These are phyloP conservation scores for Paramisgurnus dabryanus DNA, from an alignment of 2,113 vertebrate genomes.

Conservation along the genomic window DNA sequence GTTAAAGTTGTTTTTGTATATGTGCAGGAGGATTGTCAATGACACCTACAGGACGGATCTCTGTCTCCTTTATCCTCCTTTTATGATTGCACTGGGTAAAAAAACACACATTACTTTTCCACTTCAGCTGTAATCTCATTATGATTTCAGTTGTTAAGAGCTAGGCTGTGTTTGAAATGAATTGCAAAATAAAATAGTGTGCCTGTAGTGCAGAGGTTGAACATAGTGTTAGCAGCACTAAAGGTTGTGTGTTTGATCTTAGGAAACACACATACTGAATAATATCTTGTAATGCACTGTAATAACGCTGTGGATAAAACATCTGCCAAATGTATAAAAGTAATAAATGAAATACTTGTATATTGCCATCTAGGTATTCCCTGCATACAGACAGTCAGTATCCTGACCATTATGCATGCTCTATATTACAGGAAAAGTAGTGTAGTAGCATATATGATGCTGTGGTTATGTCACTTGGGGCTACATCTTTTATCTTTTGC, in stretches of 20 bases:
- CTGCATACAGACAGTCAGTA: not conserved
- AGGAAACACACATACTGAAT: too few relatives aligned
- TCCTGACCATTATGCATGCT: not conserved
- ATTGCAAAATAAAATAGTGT: too few relatives aligned
- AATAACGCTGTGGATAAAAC: too few relatives aligned
- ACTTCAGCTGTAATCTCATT: not conserved
- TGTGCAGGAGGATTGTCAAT: constrained; percentile 95
- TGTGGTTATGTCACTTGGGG: not conserved
- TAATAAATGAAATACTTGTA: too few relatives aligned
- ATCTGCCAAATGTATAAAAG: too few relatives aligned
- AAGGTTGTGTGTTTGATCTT: too few relatives aligned
- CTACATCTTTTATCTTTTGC: not conserved
- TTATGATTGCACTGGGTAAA: constrained; percentile 98
- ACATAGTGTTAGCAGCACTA: too few relatives aligned
- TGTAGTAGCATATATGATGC: too few relatives aligned
- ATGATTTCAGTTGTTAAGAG: not conserved
- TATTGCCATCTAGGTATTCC: too few relatives aligned
- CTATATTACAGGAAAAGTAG: not conserved
- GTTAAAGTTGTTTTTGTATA: constrained; percentile 58
- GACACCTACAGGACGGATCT: constrained; percentile 99
- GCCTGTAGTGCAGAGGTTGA: too few relatives aligned
- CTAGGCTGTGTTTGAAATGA: not conserved
- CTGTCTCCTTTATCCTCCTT: constrained; percentile 97
- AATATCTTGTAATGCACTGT: too few relatives aligned
- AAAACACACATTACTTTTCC: not conserved